A percentile compares a stretch with the other conserved stretches of the same genome.
Conservation (phyloP, 2,888 invertebrate species). For the Actias luna region DNA sequence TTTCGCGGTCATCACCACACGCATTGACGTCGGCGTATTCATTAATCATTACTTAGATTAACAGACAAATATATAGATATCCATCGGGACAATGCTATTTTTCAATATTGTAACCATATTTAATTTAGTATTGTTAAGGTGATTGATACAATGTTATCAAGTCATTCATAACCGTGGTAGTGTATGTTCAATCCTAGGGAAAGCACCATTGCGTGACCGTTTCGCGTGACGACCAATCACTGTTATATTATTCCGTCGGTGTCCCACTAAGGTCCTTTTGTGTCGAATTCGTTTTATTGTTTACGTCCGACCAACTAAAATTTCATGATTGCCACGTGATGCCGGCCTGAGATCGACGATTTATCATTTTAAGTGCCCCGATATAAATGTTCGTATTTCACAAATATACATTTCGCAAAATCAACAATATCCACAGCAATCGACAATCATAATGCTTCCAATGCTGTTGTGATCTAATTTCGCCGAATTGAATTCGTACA, state of each 20-base stretch:
- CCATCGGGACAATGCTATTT: neutral
- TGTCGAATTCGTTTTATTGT: constrained; percentile 53
- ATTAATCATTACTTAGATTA: neutral
- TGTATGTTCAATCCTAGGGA: constrained; percentile 55
- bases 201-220: constrained; percentile 65
- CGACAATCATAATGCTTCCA: constrained; percentile 24
- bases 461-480: constrained; percentile 23
- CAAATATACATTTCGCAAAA: constrained; percentile 27
- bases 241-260: constrained; percentile 48
- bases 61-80: neutral
- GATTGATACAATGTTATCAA: constrained; percentile 31
- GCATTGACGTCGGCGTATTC: neutral
- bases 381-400: constrained; percentile 20
- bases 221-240: constrained; percentile 62
- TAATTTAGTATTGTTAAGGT: neutral
- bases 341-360: constrained; percentile 19
- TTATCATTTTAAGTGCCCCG: constrained; percentile 25
- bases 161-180: constrained; percentile 48
- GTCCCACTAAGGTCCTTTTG: constrained; percentile 60
- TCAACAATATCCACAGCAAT: constrained; percentile 28
- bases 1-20: constrained; percentile 13
- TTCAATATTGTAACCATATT: neutral
- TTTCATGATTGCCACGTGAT: constrained; percentile 34
- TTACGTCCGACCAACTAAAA: constrained; percentile 36
- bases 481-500: constrained; percentile 31